Base-by-base conservation (phyloP, 2,113 vertebrate genomes). In the Sebastes fasciatus region DNA sequence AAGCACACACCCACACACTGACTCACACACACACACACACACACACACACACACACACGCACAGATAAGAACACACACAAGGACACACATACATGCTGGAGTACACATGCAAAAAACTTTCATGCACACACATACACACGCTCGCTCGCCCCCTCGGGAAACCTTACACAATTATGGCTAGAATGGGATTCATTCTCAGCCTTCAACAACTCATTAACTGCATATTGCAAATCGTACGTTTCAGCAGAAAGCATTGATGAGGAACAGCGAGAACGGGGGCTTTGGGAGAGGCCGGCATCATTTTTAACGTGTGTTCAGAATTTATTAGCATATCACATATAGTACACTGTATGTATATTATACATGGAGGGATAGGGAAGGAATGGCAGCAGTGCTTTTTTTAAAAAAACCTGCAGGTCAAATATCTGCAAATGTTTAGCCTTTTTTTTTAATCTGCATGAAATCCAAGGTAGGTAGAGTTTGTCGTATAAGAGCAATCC, bases 171-270 rank as follows among this genome's bases (percentile, higher is more conserved):
- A 94, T 95, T 95, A 95, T 72, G 88, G 89, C 88, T 90, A 89
- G 93, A 96, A 95, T 95, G 93, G 94, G 93, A 95, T 94, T 93
- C 93, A 91, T 95, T 95, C 93, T 94, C 91, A 94, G 93, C 91
- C 84, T 93, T 94, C 93, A 95, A 95, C 94, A 95, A 94, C 94
- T 96, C 94, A 96, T 95, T 96, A 95, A 95, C 94, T 94, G 91
- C 94, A 93, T 93, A 94, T 94, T 95, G 93, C 94, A 94, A 95
- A 95, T 94, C 61, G 92, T 94, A 92, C 80, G 54, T 96, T 95
- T 95, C 94, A 95, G 95, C 95, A 94, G 92, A 95, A 95, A 90
- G 91, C 92, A 92, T 84, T 94, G 93, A 94, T 95, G 95, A 94
- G 94, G 93, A 95, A 94, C 93, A 91, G 81, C 60, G 46, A 90